Evolutionary conservation across 2,797 vertebrate species (phyloP), one percentile per base, ranked within the genome.

Genomic region (Gymnodraco acuticeps): DNA sequence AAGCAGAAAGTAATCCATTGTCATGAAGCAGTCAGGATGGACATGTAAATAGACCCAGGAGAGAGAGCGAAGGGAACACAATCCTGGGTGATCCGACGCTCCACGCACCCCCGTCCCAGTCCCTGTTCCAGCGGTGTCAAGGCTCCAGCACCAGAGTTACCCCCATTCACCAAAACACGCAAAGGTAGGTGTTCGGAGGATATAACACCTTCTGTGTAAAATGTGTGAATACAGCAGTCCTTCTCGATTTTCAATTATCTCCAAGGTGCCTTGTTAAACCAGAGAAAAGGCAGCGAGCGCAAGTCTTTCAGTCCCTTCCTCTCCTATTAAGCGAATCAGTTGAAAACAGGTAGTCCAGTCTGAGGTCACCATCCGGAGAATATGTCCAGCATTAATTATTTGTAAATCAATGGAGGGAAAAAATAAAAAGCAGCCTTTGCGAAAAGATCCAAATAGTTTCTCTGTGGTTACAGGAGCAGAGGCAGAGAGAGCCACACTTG

Each of bases 1-100:
- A 92, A 95, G 89, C 92, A 95, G 87, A 93, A 94, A 94, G 93
- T 96, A 96, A 95, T 96, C 95, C 95, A 96, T 96, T 94, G 93
- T 95, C 93, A 95, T 88, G 90, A 94, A 90, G 87, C 81, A 80
- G 81, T 88, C 88, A 87, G 81, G 84, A 91, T 73, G 91, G 89
- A 93, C 95, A 95, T 95, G 93, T 88, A 95, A 94, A 92, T 88
- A 89, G 82, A 91, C 82, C 90, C 91, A 82, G 83, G 77, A 41
- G 73, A 87, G 83, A 76, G 55, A 72, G 63, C 47, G 76, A 56
- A 65, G 64, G 74, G 81, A 78, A 80, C 87, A 92, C 83, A 92
- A 94, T 93, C 91, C 93, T 80, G 84, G 83, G 83, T 72, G 88
- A 86, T 82, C 85, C 72, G 77, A 83, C 79, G 84, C 77, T 83